phyloP scores from a whole-genome alignment of 2,113 vertebrate species.

The Seriola aureovittata region DNA sequence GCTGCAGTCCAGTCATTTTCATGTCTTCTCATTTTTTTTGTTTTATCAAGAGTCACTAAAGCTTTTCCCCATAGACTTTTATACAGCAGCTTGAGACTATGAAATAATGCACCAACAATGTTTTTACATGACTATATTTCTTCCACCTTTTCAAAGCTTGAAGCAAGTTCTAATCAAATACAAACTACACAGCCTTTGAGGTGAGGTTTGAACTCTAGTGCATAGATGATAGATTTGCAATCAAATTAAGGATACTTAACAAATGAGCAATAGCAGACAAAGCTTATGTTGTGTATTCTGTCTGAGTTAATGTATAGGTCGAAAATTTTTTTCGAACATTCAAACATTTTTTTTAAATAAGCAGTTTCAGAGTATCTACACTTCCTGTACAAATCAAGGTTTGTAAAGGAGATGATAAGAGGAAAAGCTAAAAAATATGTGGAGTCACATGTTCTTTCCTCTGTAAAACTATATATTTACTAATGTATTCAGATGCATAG shows the following conservation, averaged over 20 bases:
- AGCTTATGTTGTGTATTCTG: too few species aligned
- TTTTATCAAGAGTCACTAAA: slow-evolving; percentile 13
- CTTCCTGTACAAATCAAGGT: neutral
- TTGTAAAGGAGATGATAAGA: neutral
- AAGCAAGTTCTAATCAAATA: neutral
- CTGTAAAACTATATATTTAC: neutral
- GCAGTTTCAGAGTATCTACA: neutral
- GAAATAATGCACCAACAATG: slow-evolving; percentile 7
- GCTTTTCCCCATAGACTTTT: neutral
- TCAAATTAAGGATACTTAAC: too few species aligned
- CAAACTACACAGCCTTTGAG: neutral
- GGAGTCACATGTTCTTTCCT: neutral
- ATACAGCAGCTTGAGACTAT: neutral
- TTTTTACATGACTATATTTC: neutral
- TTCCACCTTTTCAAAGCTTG: neutral
- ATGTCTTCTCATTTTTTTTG: slow-evolving; percentile 16
- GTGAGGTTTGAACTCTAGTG: neutral
- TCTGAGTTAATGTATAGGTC: neutral
- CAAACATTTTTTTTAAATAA: too few species aligned
- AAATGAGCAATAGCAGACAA: too few species aligned
- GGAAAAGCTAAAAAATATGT: neutral
- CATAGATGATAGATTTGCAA: neutral
- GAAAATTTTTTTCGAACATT: neutral
- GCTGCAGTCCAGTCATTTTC: slow-evolving; percentile 29
- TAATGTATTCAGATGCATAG: neutral